phyloP scores from a whole-genome alignment of 2,888 invertebrate species.

The Tholera decimalis region DNA sequence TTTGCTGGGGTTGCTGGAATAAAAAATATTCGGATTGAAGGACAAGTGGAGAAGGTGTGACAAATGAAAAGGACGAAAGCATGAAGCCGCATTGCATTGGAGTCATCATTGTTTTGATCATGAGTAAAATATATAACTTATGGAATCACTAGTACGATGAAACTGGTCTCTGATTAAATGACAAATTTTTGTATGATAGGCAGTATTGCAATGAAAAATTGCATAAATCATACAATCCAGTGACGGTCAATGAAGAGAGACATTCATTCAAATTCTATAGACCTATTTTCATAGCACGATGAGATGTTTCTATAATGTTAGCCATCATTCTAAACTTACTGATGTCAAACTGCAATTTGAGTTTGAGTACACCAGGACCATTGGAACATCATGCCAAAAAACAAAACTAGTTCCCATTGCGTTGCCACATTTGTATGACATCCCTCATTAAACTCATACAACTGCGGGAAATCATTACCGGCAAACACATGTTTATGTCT shows the following conservation, averaged over 20 bases:
- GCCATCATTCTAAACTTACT: background rate
- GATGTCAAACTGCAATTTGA: background rate
- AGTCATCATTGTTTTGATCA: background rate
- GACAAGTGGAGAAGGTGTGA: slow-evolving; percentile 31
- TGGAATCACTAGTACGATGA: slow-evolving; percentile 13
- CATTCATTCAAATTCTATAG: background rate
- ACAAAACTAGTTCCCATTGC: background rate
- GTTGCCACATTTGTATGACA: slow-evolving; percentile 24
- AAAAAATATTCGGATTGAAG: slow-evolving; percentile 53
- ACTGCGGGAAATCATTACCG: slow-evolving; percentile 56
- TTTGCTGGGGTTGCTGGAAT: slow-evolving; percentile 68
- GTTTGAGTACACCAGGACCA: background rate
- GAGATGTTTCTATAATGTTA: background rate
- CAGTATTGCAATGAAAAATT: background rate
- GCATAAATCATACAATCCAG: background rate
- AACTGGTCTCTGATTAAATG: slow-evolving; percentile 7
- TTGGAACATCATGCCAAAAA: background rate
- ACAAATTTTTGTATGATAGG: background rate
- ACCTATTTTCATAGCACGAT: too few relatives aligned
- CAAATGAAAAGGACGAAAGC: slow-evolving; percentile 15
- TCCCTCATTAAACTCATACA: slow-evolving; percentile 42
- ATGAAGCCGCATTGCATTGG: background rate
- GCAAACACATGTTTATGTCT: slow-evolving; percentile 84
- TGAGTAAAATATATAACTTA: background rate
- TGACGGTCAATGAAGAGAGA: background rate